Evolutionary conservation across 2,113 vertebrate genomes (phyloP).

Genomic region (Pongo pygmaeus): DNA sequence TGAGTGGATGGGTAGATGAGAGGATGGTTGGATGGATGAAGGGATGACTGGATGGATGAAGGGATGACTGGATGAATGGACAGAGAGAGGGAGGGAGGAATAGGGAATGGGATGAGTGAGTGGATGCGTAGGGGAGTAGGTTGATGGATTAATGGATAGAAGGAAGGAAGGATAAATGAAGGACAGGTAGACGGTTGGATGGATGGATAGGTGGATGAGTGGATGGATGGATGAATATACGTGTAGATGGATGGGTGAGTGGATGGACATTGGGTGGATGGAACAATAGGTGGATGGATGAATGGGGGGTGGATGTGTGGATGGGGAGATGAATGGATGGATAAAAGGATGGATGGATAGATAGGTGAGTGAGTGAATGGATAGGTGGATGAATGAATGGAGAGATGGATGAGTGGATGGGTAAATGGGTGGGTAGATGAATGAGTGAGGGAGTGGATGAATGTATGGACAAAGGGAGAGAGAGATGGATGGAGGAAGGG

Average conservation of each 20-base stretch:
- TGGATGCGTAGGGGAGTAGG: too few relatives aligned
- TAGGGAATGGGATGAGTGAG: too few relatives aligned
- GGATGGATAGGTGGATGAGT: not conserved
- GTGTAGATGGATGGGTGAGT: not conserved
- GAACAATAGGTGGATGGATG: too few relatives aligned
- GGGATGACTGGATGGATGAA: not conserved
- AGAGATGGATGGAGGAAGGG: not conserved
- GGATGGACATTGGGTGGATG: not conserved
- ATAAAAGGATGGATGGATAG: too few relatives aligned
- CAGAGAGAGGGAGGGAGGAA: not conserved
- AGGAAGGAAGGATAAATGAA: too few relatives aligned
- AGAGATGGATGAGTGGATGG: not conserved
- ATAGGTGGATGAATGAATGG: fast-evolving
- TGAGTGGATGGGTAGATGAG: not conserved
- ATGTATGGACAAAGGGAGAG: fast-evolving
- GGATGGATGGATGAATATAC: not conserved
- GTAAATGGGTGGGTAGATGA: not conserved
- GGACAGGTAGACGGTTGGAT: too few relatives aligned
- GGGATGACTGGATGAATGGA: not conserved
- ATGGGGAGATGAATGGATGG: too few relatives aligned
- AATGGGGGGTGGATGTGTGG: too few relatives aligned
- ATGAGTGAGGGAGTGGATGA: not conserved
- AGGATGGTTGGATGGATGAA: not conserved
- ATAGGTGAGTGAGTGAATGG: too few relatives aligned
- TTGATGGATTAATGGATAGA: too few relatives aligned